phyloP scores from a whole-genome alignment of 2,888 invertebrate species.

The Cylloceria caligata region DNA sequence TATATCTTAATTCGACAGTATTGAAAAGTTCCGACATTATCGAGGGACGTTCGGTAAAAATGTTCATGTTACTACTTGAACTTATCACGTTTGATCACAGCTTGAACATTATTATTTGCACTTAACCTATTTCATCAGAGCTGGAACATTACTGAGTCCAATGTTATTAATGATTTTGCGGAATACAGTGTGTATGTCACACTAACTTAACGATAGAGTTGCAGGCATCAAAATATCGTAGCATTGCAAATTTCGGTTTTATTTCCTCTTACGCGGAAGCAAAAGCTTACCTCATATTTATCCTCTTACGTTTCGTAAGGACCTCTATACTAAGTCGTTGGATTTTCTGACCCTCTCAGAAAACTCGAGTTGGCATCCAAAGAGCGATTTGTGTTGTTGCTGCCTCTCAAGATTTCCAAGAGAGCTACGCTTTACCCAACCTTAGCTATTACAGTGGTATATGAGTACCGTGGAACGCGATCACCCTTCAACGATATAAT shows the following conservation, averaged over 20 bases:
- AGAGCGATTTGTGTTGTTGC: slow-evolving; percentile 23
- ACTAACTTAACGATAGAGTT: background rate
- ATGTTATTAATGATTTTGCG: background rate
- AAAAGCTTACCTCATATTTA: background rate
- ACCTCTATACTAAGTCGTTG: background rate
- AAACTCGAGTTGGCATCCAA: slow-evolving; percentile 14
- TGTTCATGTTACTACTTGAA: background rate
- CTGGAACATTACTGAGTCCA: background rate
- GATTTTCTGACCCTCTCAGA: background rate
- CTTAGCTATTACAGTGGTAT: background rate
- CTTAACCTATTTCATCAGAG: background rate
- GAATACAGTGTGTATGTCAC: background rate
- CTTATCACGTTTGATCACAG: slow-evolving; percentile 14
- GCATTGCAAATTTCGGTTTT: background rate
- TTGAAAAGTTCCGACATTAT: background rate
- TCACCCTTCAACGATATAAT: slow-evolving; percentile 6
- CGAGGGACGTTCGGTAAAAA: background rate
- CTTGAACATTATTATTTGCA: slow-evolving; percentile 4
- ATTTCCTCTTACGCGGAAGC: background rate
- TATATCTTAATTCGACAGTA: background rate
- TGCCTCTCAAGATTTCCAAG: slow-evolving; percentile 1
- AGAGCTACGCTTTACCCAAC: background rate
- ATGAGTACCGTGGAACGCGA: background rate
- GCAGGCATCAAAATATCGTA: background rate
- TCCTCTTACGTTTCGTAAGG: background rate